phyloP scores from a whole-genome alignment of 2,888 invertebrate species.

The Xanthorhoe designata region DNA sequence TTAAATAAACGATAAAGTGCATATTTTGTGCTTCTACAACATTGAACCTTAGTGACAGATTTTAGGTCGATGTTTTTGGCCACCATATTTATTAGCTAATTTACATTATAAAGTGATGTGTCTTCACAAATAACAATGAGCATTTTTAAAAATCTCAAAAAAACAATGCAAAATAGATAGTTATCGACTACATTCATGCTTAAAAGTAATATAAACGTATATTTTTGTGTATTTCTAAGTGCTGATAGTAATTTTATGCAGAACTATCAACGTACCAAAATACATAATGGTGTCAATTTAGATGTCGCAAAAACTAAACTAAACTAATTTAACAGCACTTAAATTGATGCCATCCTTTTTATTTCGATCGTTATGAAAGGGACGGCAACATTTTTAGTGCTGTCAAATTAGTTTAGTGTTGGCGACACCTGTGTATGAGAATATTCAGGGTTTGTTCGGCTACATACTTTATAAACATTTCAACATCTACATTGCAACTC shows the following conservation, averaged over 20 bases:
- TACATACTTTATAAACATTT: neutral
- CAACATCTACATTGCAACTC: neutral
- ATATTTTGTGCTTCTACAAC: slow-evolving; percentile 22
- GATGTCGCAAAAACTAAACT: too few relatives aligned
- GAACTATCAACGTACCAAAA: neutral
- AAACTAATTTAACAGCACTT: too few relatives aligned
- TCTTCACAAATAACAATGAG: neutral
- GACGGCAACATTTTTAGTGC: too few relatives aligned
- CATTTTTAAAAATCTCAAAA: neutral
- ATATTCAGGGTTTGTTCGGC: neutral
- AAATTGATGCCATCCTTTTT: too few relatives aligned
- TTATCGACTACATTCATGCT: too few relatives aligned
- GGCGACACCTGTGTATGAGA: too few relatives aligned
- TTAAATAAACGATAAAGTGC: slow-evolving; percentile 10
- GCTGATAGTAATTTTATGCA: neutral
- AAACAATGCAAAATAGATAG: neutral
- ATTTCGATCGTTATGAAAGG: too few relatives aligned
- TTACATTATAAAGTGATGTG: neutral
- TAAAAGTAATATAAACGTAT: neutral
- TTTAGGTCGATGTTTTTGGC: slow-evolving; percentile 10
- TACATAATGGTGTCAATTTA: too few relatives aligned
- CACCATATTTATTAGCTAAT: neutral
- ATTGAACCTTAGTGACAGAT: slow-evolving; percentile 1
- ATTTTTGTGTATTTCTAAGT: neutral
- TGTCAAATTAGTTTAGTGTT: too few relatives aligned